phyloP scores from a whole-genome alignment of 2,797 vertebrate genomes.

The Eupleurogrammus muticus region DNA sequence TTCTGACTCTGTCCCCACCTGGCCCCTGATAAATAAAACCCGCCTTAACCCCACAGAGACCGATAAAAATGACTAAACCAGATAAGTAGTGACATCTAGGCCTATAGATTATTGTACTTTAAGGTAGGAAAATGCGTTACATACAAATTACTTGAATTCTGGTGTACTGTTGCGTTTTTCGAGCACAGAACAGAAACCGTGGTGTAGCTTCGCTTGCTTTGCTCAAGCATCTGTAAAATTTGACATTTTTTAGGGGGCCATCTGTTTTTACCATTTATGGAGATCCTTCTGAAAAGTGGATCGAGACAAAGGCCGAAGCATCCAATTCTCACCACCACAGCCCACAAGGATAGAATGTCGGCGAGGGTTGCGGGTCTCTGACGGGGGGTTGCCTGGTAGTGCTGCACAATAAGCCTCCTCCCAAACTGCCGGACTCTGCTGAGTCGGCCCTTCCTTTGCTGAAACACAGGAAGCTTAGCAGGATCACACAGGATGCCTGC shows the following conservation, averaged over 20 bases:
- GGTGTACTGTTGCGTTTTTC: neutral
- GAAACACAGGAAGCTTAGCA: slow-evolving; percentile 70
- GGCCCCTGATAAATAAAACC: slow-evolving; percentile 26
- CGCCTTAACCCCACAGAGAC: neutral
- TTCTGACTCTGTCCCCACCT: slow-evolving; percentile 53
- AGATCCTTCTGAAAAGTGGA: slow-evolving; percentile 30
- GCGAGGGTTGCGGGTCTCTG: slow-evolving; percentile 15
- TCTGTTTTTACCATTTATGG: slow-evolving; percentile 45
- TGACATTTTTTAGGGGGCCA: slow-evolving; percentile 35
- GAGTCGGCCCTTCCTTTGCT: slow-evolving; percentile 62
- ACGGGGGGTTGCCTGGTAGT: slow-evolving; percentile 36
- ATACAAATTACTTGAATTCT: neutral
- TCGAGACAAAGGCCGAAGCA: slow-evolving; percentile 4
- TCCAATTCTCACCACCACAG: slow-evolving; percentile 10
- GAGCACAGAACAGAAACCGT: neutral
- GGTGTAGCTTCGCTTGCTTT: slow-evolving; percentile 7
- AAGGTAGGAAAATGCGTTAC: neutral
- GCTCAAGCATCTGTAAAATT: slow-evolving; percentile 36
- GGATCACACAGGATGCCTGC: slow-evolving; percentile 68
- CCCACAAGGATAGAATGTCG: neutral
- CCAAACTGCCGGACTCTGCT: slow-evolving; percentile 39
- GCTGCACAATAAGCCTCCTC: slow-evolving; percentile 44
- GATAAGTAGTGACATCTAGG: neutral
- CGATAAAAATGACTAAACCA: neutral
- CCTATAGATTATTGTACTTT: neutral